Evolutionary conservation across 2,888 invertebrate species (phyloP).

Genomic region (Bimastos eiseni): DNA sequence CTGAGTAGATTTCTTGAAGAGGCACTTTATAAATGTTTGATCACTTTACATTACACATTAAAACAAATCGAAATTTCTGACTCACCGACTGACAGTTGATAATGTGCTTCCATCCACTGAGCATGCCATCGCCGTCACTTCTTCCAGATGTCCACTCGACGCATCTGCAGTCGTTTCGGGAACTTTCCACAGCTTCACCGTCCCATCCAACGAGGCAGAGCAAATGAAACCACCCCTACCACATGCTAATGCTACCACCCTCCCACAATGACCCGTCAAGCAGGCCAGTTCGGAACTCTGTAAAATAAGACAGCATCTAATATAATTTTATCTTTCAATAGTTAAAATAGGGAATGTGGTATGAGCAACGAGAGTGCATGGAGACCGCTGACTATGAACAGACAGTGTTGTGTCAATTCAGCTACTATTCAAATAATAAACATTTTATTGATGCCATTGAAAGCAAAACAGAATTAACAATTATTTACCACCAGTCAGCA

Average conservation of each 20-base stretch:
- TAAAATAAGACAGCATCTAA: not conserved
- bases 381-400: not conserved
- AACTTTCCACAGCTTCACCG: constrained; percentile 53
- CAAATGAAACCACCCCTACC: constrained; percentile 49
- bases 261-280: constrained; percentile 56
- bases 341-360: not conserved
- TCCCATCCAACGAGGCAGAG: constrained; percentile 53
- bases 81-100: constrained; percentile 28
- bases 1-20: too few relatives aligned
- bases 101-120: constrained; percentile 9
- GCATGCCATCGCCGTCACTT: constrained; percentile 25
- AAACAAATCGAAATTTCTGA: too few relatives aligned
- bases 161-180: not conserved
- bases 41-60: too few relatives aligned
- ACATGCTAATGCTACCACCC: constrained; percentile 53
- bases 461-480: too few relatives aligned
- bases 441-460: too few relatives aligned
- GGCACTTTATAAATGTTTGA: too few relatives aligned
- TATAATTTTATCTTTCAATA: not conserved
- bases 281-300: constrained; percentile 56
- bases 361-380: not conserved
- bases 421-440: not conserved
- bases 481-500: too few relatives aligned
- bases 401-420: not conserved
- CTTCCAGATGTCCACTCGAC: not conserved